Percentiles rank a stretch among this genome's conserved stretches.
These are phyloP conservation scores for Apostichopus californicus DNA, from an alignment of 35 echinoderm and acorn worm genomes.

Conservation along the genomic window DNA sequence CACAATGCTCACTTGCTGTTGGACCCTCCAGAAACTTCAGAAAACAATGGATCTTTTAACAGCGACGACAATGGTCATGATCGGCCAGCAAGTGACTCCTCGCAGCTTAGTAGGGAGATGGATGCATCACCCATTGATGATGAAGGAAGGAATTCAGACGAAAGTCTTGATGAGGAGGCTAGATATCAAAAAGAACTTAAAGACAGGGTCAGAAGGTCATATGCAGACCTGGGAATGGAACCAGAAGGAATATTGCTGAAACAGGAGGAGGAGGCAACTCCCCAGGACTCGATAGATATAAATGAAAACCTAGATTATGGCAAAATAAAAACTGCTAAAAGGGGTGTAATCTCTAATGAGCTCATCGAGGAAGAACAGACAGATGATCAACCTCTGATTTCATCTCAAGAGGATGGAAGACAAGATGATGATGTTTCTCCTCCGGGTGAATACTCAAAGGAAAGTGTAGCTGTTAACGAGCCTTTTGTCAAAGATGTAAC, in stretches of 20 bases:
- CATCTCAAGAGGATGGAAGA: not conserved
- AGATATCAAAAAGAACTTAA: conserved; percentile 88
- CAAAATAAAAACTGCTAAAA: not conserved
- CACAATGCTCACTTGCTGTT: conserved; percentile 76
- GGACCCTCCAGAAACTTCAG: conserved; percentile 49
- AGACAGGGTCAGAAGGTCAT: conserved; percentile 75
- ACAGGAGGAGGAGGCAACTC: conserved; percentile 34
- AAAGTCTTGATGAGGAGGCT: conserved; percentile 69
- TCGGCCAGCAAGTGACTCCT: conserved; percentile 60
- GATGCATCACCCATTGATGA: conserved; percentile 71
- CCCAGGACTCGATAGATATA: conserved; percentile 36
- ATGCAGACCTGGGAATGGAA: conserved; percentile 84
- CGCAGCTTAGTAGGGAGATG: conserved; percentile 70
- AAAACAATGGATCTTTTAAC: not conserved
- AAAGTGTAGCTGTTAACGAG: not conserved
- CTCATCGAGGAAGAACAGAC: not conserved
- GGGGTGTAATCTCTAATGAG: not conserved
- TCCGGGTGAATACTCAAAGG: not conserved
- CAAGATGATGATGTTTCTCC: not conserved
- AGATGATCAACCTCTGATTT: not conserved
- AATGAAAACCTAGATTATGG: conserved; percentile 48
- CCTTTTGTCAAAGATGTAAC: not conserved
- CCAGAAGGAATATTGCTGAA: conserved; percentile 73
- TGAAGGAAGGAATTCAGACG: conserved; percentile 57
- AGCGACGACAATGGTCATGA: not conserved